Evolutionary conservation across 2,888 invertebrate species (phyloP).

Genomic region (Pharmacophagus antenor): DNA sequence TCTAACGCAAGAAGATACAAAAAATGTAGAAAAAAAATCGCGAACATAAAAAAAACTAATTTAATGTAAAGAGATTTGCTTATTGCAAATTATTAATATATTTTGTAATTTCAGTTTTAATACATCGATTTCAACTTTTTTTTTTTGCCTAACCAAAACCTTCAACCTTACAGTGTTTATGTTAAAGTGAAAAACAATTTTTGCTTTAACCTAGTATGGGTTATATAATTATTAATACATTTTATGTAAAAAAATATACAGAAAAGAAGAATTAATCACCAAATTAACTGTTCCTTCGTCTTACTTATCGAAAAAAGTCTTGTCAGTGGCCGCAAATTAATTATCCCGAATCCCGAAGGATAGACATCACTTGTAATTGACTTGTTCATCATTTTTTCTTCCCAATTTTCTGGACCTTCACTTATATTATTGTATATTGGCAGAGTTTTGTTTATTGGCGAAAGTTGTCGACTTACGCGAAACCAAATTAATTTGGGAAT

Average conservation of each 20-base stretch:
- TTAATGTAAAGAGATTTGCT: no score
- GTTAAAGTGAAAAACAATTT: no score
- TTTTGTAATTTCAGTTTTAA: no score
- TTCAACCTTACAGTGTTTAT: no score
- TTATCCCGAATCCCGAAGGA: conserved; percentile 50
- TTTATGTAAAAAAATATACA: conserved; percentile 33
- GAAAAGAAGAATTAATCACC: conserved; percentile 51
- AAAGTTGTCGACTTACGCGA: conserved; percentile 14
- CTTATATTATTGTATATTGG: conserved; percentile 25
- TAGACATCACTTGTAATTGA: conserved; percentile 54
- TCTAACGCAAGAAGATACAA: no score
- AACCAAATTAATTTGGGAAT: conserved; percentile 14
- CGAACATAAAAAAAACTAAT: no score
- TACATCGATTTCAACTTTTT: no score
- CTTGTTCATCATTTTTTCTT: conserved; percentile 51
- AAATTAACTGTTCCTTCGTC: conserved; percentile 55
- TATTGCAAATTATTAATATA: no score
- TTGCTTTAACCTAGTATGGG: neutral
- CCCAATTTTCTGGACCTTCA: conserved; percentile 34
- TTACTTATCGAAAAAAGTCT: conserved; percentile 53
- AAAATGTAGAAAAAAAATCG: no score
- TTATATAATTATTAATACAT: neutral
- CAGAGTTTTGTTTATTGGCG: conserved; percentile 11
- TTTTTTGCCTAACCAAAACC: no score
- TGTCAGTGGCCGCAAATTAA: conserved; percentile 60